A percentile compares a stretch with the other conserved stretches of the same genome.
These are phyloP conservation scores for Ectemnius lituratus DNA, from an alignment of 2,888 invertebrate species.

Conservation along the genomic window DNA sequence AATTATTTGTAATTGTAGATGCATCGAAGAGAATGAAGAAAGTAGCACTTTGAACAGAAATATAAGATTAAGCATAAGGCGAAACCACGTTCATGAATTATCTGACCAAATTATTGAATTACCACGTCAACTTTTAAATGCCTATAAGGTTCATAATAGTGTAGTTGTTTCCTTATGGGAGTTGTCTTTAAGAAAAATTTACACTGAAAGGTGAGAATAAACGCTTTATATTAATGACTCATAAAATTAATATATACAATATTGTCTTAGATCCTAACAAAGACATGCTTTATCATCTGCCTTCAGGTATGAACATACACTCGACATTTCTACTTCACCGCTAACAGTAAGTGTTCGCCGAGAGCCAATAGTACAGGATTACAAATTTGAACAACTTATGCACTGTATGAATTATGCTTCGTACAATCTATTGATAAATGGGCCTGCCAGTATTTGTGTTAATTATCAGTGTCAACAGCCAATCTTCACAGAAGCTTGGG, in stretches of 20 bases:
- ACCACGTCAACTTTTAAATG: constrained; percentile 69
- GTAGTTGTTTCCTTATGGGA: constrained; percentile 67
- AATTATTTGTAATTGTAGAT: constrained; percentile 57
- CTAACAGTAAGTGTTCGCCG: constrained; percentile 50
- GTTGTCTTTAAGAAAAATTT: constrained; percentile 68
- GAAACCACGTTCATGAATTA: constrained; percentile 35
- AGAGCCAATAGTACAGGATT: constrained; percentile 25
- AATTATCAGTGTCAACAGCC: constrained; percentile 67
- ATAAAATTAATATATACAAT: constrained; percentile 12
- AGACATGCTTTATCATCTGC: constrained; percentile 21
- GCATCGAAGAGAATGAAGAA: constrained; percentile 48
- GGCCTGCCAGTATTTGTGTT: constrained; percentile 68
- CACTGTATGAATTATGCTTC: constrained; percentile 49
- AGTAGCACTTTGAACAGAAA: constrained; percentile 44
- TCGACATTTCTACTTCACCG: constrained; percentile 54
- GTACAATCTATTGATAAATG: constrained; percentile 67
- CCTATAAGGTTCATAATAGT: constrained; percentile 61
- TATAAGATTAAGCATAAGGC: constrained; percentile 59
- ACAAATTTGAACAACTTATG: constrained; percentile 37
- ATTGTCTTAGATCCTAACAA: constrained; percentile 5
- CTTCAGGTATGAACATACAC: constrained; percentile 64
- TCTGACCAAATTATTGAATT: constrained; percentile 60
- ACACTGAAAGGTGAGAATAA: constrained; percentile 62
- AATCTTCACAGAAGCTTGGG: constrained; percentile 73
- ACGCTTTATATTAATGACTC: constrained; percentile 8